Evolutionary conservation across 2,113 vertebrate genomes (phyloP).

Genomic region (Onychostoma macrolepis): DNA sequence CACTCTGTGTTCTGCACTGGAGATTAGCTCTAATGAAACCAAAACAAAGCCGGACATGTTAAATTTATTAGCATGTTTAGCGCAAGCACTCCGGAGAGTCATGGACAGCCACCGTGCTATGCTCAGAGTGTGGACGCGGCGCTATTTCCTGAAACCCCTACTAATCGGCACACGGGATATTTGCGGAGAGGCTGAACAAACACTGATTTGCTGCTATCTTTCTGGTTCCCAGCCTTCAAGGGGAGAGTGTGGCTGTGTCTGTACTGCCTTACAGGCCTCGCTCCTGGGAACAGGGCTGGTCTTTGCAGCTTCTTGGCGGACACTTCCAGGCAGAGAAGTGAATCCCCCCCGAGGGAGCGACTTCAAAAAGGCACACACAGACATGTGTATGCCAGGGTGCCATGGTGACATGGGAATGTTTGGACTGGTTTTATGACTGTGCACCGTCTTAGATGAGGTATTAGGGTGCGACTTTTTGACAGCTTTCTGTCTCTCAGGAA

Average conservation of each 20-base stretch:
- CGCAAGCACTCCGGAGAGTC: slow-evolving; percentile 62
- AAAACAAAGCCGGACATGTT: slow-evolving; percentile 84
- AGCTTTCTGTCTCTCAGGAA: slow-evolving; percentile 30
- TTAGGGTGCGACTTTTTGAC: slow-evolving; percentile 39
- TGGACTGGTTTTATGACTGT: slow-evolving; percentile 48
- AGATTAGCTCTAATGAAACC: slow-evolving; percentile 83
- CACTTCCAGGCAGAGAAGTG: slow-evolving; percentile 54
- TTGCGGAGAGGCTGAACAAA: slow-evolving; percentile 85
- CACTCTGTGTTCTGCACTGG: slow-evolving; percentile 70
- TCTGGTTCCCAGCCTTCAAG: slow-evolving; percentile 79
- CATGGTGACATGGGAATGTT: slow-evolving; percentile 56
- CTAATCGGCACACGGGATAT: slow-evolving; percentile 79
- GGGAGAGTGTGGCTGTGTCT: slow-evolving; percentile 62
- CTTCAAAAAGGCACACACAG: slow-evolving; percentile 55
- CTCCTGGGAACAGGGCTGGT: slow-evolving; percentile 71
- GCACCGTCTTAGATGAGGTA: slow-evolving; percentile 30
- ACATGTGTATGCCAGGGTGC: slow-evolving; percentile 37
- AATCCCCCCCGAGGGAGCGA: slow-evolving; percentile 42
- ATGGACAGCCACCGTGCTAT: slow-evolving; percentile 34
- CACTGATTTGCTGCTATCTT: slow-evolving; percentile 83
- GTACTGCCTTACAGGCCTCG: slow-evolving; percentile 62
- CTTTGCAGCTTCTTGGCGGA: slow-evolving; percentile 65
- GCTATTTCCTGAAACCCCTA: slow-evolving; percentile 74
- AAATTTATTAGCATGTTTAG: slow-evolving; percentile 83
- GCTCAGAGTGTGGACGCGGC: slow-evolving; percentile 13